Percentiles rank a stretch among this genome's conserved stretches.
These are phyloP conservation scores for Falco columbarius DNA, from an alignment of 2,797 vertebrate genomes.

Conservation along the genomic window DNA sequence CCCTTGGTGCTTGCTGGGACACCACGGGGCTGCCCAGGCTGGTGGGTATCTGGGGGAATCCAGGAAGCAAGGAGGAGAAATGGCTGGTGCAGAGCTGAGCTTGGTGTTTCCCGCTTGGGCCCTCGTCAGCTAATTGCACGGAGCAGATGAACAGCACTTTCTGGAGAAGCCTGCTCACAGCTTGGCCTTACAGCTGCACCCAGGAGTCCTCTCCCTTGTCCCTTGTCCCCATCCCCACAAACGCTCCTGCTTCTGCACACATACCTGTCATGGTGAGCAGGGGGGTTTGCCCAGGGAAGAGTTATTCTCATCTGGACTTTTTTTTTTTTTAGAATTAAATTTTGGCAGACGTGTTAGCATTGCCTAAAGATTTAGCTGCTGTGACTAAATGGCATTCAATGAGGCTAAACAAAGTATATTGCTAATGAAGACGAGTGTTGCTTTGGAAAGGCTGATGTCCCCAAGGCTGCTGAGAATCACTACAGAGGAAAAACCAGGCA, in stretches of 20 bases:
- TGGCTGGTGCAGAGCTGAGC: not conserved
- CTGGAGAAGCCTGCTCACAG: not conserved
- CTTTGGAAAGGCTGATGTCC: not conserved
- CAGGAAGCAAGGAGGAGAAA: not conserved
- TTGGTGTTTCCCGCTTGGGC: no score
- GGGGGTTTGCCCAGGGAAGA: not conserved
- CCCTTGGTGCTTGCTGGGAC: not conserved
- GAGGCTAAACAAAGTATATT: not conserved
- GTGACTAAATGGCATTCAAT: not conserved
- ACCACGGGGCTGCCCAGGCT: fast-evolving
- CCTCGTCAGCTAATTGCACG: not conserved
- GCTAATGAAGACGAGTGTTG: not conserved
- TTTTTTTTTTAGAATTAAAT: not conserved
- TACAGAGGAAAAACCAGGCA: not conserved
- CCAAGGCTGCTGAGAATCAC: not conserved
- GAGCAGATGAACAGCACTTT: not conserved
- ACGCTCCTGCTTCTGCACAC: not conserved
- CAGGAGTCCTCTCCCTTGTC: not conserved
- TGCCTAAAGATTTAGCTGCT: not conserved
- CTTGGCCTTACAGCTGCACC: not conserved
- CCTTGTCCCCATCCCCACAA: fast-evolving
- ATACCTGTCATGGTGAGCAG: fast-evolving
- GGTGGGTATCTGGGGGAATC: fast-evolving
- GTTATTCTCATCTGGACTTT: not conserved
- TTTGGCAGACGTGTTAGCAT: not conserved